Evolutionary conservation across 1,140 invertebrate genomes (phyloP).

Genomic region (Conopomorpha cramerella): DNA sequence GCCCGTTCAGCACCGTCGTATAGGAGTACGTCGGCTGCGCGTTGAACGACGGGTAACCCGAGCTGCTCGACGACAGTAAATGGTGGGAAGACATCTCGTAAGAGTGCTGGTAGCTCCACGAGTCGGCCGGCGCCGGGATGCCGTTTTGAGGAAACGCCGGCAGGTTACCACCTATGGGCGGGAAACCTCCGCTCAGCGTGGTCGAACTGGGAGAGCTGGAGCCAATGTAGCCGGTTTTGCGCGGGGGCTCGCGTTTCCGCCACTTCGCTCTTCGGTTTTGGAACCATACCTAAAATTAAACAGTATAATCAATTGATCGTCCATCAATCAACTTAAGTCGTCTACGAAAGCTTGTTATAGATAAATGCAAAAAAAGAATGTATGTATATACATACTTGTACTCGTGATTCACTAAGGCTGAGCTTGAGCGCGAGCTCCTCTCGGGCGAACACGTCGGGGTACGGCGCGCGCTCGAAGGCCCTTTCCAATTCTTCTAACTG

Average conservation of each 20-base stretch:
- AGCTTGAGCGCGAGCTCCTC: constrained; percentile 92
- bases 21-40: constrained; percentile 64
- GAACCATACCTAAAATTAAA: constrained; percentile 60
- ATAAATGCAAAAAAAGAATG: no score
- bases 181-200: constrained; percentile 63
- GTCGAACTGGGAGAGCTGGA: constrained; percentile 65
- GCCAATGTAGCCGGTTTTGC: constrained; percentile 84
- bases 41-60: constrained; percentile 65
- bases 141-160: constrained; percentile 70
- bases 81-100: constrained; percentile 76
- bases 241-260: constrained; percentile 95
- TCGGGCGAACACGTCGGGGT: constrained; percentile 94
- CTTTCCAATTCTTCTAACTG: constrained; percentile 93
- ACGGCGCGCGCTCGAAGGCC: constrained; percentile 92
- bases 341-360: no score
- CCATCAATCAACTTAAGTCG: no score
- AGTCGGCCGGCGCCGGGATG: constrained; percentile 69
- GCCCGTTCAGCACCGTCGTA: constrained; percentile 70
- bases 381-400: constrained; percentile 73
- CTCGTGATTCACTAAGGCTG: constrained; percentile 88
- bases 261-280: constrained; percentile 96
- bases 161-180: constrained; percentile 66
- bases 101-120: constrained; percentile 77
- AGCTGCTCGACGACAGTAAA: constrained; percentile 70
- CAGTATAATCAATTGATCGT: no score